Percentiles rank a stretch among this genome's conserved stretches.
phyloP scores from a whole-genome alignment of 2,113 vertebrate genomes.

The Gopherus flavomarginatus region DNA sequence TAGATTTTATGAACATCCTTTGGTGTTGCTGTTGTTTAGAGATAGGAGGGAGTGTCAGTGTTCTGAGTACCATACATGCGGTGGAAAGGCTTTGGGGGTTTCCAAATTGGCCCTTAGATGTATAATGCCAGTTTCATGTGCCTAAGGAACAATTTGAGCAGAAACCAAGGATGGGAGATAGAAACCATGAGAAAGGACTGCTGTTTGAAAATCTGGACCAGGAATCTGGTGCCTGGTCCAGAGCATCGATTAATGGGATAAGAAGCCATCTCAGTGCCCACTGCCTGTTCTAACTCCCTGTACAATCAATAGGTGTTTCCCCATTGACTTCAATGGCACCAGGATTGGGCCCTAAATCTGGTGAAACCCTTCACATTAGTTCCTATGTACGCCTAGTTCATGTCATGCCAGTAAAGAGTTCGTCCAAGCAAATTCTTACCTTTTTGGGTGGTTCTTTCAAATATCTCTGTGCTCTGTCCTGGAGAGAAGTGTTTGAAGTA shows the following conservation, averaged over 20 bases:
- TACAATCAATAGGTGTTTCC: neutral
- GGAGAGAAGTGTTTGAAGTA: conserved; percentile 96
- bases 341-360: neutral
- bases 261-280: neutral
- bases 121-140: neutral
- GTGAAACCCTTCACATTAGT: neutral
- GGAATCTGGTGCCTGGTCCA: neutral
- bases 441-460: conserved; percentile 94
- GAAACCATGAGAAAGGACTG: neutral
- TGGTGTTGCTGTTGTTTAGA: neutral
- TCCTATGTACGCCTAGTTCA: too few relatives aligned
- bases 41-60: accelerated
- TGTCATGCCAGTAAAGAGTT: neutral
- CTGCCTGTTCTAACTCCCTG: neutral
- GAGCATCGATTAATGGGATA: neutral
- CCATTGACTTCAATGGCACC: neutral
- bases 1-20: neutral
- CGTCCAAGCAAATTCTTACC: conserved; percentile 75
- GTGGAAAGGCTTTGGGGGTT: neutral
- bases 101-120: neutral
- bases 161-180: neutral
- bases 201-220: neutral
- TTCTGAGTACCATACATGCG: neutral
- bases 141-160: neutral
- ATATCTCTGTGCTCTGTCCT: conserved; percentile 88